phyloP scores from a whole-genome alignment of 2,888 invertebrate species.

The Ophioninae sp. region DNA sequence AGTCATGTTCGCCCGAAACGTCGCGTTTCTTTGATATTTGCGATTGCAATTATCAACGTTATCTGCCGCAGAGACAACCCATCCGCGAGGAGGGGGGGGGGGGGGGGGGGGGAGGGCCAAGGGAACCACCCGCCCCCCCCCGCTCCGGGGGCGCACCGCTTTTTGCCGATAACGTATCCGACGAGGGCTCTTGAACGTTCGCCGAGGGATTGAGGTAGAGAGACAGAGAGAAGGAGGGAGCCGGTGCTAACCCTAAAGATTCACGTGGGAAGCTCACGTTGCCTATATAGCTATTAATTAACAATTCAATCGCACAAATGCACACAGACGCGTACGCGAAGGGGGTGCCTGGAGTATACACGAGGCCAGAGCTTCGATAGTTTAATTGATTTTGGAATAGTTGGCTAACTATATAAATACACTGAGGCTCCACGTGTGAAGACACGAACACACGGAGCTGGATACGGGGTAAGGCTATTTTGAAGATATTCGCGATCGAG shows the following conservation, averaged over 20 bases:
- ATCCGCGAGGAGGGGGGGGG: constrained; percentile 18
- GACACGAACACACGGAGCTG: neutral
- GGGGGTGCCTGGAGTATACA: neutral
- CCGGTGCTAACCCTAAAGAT: constrained; percentile 36
- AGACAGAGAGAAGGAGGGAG: neutral
- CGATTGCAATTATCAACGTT: constrained; percentile 61
- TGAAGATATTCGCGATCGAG: neutral
- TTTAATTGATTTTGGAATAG: constrained; percentile 79
- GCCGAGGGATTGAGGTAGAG: neutral
- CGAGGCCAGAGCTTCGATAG: constrained; percentile 68
- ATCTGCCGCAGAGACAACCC: constrained; percentile 22
- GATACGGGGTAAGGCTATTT: neutral
- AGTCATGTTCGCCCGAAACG: constrained; percentile 72
- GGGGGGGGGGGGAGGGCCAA: constrained; percentile 20
- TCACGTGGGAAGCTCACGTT: constrained; percentile 32
- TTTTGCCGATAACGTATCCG: constrained; percentile 22
- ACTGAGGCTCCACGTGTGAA: neutral
- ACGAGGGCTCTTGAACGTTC: constrained; percentile 14
- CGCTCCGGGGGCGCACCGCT: constrained; percentile 39
- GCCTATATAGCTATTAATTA: constrained; percentile 68
- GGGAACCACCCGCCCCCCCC: constrained; percentile 1
- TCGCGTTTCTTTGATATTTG: constrained; percentile 67
- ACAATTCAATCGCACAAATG: constrained; percentile 72
- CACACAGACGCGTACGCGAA: constrained; percentile 39
- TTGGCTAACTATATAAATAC: constrained; percentile 63